Evolutionary conservation across 2,888 invertebrate genomes (phyloP), one percentile per base, ranked within the genome.

Genomic region (Brenthis hecate): DNA sequence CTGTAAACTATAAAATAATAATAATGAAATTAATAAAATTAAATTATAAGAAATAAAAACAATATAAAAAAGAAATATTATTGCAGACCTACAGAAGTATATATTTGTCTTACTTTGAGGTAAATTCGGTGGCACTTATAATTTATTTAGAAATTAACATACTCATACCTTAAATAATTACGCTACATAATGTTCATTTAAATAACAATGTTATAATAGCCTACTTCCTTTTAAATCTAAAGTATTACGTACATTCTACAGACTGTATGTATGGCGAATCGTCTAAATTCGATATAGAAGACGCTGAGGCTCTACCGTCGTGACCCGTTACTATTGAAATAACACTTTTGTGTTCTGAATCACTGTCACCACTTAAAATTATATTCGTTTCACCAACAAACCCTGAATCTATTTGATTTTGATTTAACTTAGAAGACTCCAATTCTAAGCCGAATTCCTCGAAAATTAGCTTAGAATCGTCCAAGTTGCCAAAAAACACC

Each of bases 401-500:
- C 1, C 92, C 92, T 3, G 92, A 92, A 74, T 92, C 92, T 67
- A 91, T 91, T 76, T 92, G 92, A 51, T 68, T 80, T 51, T 50
- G 50, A 50, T 28, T 50, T 16, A 60, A 13, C 23, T 81, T 82
- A 64, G 82, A 78, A 48, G 36, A 2, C 36, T 86, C 87, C 69
- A 86, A 87, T 53, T 79, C 81, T 50, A 90, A 72, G 13, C 86
- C 87, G 58, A 92, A 80, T 70, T 91, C 91, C 23, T 87, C 87
- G 11, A 89, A 83, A 74, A 92, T 81, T 74, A 91, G 87, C 64
- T 90, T 91, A 0, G 92, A 85, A 69, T 92, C 92, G 56, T 92
- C 90, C 76, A 95, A 95, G 82, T 95, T 96, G 6, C 96, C 96
- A 79, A 97, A 97, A 81, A 97, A 96, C 13, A 97, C 97, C 13